phyloP scores from a whole-genome alignment of 2,797 vertebrate genomes.

The Sarcophilus harrisii region DNA sequence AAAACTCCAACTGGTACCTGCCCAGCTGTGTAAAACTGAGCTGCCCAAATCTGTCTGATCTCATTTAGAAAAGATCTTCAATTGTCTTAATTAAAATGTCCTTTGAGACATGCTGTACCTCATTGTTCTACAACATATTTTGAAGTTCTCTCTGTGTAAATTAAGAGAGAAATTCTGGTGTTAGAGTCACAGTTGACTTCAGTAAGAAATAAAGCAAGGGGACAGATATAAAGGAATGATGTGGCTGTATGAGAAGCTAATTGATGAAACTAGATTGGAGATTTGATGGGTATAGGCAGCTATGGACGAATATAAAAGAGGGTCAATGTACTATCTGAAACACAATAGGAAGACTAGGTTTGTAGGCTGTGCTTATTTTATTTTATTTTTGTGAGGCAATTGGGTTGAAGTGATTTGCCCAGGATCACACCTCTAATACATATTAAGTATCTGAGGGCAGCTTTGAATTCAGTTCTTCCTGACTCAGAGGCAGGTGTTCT shows the following conservation, averaged over 20 bases:
- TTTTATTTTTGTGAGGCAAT: too few species aligned
- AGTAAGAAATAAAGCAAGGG: not conserved
- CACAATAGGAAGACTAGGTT: not conserved
- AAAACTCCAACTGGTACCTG: not conserved
- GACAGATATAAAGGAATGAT: not conserved
- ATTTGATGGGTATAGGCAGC: not conserved
- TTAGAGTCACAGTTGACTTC: not conserved
- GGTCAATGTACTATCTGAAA: not conserved
- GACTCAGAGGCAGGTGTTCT: too few species aligned
- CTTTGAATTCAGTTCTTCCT: too few species aligned
- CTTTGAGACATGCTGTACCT: not conserved
- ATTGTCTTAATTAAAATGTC: slow-evolving; percentile 1
- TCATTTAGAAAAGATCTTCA: not conserved
- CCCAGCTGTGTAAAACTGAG: too few species aligned
- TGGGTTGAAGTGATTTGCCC: too few species aligned
- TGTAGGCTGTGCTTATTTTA: not conserved
- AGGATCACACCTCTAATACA: too few species aligned
- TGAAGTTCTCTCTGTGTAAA: slow-evolving; percentile 45
- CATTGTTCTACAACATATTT: not conserved
- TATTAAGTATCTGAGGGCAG: too few species aligned
- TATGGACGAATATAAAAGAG: not conserved
- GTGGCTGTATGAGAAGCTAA: not conserved
- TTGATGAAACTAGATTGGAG: not conserved
- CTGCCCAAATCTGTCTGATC: accelerated
- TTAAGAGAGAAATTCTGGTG: not conserved